Evolutionary conservation across 2,888 invertebrate genomes (phyloP), one percentile per base, ranked within the genome.

Genomic region (Eretmocerus hayati): DNA sequence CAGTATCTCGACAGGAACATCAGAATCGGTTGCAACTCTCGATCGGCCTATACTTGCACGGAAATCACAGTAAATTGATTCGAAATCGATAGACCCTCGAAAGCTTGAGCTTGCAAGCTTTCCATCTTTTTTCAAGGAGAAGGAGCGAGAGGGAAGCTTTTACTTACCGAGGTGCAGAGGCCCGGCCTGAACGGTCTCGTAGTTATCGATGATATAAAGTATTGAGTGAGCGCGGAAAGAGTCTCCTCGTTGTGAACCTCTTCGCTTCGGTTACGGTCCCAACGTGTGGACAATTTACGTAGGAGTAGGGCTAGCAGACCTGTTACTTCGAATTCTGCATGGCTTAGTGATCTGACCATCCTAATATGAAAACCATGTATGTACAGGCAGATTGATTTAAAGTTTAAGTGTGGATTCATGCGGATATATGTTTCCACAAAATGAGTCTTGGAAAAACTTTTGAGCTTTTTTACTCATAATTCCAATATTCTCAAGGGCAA

Each of bases 171-270:
- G 2, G 49, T 49, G 21, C 18, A 33, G 2, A 53, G 33, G 3
- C 52, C 52, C 6, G 52, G 52, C 4, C 52, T 48, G 42, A 33
- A 52, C 4, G 52, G 52, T 30, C 52, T 21, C 0, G 26, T 32
- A 18, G 36, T 42, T 22, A 52, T 41, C 20, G 52, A 41, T 1
- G 42, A 32, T 19, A 38, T 41, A 13, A 49, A 49, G 23, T 49
- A 49, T 11, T 43, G 43, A 22, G 39, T 31, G 15, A 52, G 36
- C 1, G 43, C 46, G 15, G 37, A 22, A 15, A 48, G 36, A 22
- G 15, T 33, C 1, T 43, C 35, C 2, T 33, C 18, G 26, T 4
- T 6, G n/a, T 16, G 5, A 5, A 49, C 9, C 13, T 35, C 31
- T 6, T 21, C 21, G 4, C 36, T n/a, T n/a, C n/a, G n/a, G n/a